These are phyloP conservation scores for Umimayanthus chanpuru DNA, from an alignment of 92 coral and sea anemone genomes.

Conservation along the genomic window DNA sequence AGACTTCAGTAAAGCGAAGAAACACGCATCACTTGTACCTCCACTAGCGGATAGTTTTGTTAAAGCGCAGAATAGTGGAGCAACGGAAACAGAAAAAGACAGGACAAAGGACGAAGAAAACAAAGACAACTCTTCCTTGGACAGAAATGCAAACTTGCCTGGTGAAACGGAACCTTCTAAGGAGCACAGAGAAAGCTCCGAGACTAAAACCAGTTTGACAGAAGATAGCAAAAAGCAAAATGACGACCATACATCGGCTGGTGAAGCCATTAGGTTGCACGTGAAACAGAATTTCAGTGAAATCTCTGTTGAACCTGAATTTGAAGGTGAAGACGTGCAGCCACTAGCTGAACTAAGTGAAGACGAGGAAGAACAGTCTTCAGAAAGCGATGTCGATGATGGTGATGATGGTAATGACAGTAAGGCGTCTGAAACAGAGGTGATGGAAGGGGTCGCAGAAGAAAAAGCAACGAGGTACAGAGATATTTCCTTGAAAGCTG, in stretches of 20 bases:
- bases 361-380: conserved; percentile 33
- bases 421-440: background rate
- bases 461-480: background rate
- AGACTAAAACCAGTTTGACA: background rate
- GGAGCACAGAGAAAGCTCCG: background rate
- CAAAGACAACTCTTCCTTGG: background rate
- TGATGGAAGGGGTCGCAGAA: background rate
- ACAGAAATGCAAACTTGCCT: background rate
- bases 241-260: background rate
- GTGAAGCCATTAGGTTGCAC: conserved; percentile 41
- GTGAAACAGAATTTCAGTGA: conserved; percentile 87
- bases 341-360: conserved; percentile 59
- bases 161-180: background rate
- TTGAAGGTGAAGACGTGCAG: conserved; percentile 83
- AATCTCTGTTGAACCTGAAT: conserved; percentile 80
- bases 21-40: conserved; percentile 48
- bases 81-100: conserved; percentile 10
- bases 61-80: conserved; percentile 46
- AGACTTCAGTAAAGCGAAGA: background rate
- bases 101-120: background rate
- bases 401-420: conserved; percentile 32
- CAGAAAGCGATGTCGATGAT: conserved; percentile 23
- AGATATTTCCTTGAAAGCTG: background rate
- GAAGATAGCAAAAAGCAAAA: background rate
- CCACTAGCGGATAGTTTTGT: conserved; percentile 78